Evolutionary conservation across 2,888 invertebrate genomes (phyloP).

Genomic region (Mesoligia furuncula): DNA sequence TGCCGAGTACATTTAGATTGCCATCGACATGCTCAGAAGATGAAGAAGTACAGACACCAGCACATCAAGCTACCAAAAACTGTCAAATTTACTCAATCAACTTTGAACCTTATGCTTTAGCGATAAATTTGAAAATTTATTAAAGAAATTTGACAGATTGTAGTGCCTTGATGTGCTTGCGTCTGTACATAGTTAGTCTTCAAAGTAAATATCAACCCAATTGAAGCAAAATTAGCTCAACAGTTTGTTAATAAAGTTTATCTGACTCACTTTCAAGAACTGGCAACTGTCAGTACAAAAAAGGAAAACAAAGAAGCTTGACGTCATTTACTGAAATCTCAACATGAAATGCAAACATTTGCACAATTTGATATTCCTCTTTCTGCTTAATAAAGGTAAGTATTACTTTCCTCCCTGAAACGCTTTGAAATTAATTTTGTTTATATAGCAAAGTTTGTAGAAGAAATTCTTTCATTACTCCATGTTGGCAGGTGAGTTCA

Average conservation of each 20-base stretch:
- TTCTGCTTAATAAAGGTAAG: constrained; percentile 20
- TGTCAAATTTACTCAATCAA: no score
- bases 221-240: not conserved
- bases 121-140: no score
- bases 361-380: constrained; percentile 31
- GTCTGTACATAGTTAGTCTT: no score
- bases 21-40: no score
- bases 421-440: constrained; percentile 49
- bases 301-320: not conserved
- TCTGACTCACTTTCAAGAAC: not conserved
- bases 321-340: constrained; percentile 25
- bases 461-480: constrained; percentile 24
- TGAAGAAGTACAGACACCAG: no score
- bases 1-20: no score
- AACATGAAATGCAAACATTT: constrained; percentile 31
- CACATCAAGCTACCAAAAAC: no score
- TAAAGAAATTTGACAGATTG: no score
- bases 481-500: constrained; percentile 7
- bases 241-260: not conserved
- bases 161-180: no score
- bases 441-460: constrained; percentile 17
- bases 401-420: constrained; percentile 26
- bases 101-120: no score
- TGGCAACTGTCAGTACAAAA: not conserved
- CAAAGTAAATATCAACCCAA: no score